Evolutionary conservation across 2,113 vertebrate species (phyloP), one percentile per base, ranked within the genome.

Genomic region (Cyprinodon brontotheroides): DNA sequence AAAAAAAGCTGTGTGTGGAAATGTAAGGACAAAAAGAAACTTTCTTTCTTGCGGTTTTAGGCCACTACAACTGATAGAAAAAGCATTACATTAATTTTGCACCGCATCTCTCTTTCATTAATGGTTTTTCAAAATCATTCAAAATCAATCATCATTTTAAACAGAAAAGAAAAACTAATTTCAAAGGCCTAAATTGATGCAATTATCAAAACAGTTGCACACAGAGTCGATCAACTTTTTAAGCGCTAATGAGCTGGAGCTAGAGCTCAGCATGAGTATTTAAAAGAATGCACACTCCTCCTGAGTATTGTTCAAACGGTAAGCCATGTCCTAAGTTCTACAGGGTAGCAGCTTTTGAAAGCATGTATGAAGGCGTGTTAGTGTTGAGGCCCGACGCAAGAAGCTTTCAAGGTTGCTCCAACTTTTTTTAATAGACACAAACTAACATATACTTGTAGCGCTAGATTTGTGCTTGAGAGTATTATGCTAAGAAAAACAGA

Each of bases 151-250:
- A 72, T 77, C 43, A 57, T 20, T 77, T 85, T 74, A 71, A 61
- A 40, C 62, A 70, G 47, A 79, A 41, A n/a, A 70, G 37, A 65
- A 50, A 36, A 36, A 61, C 45, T 4, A 77, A 74, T 86, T 81
- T 63, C 61, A 68, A 68, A 41, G 2, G 1, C 50, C 70, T 36
- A 62, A 75, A 77, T 83, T 68, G 65, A 65, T 50, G 68, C 37
- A 74, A 83, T 87, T 82, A 88, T 86, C 69, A 73, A 76, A 85
- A 80, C 80, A 74, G 80, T 76, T 76, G 69, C 63, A 6, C 20
- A 43, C 66, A 39, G 68, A 81, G 82, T 70, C 72, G 20, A 70
- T 83, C 80, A 63, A 67, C 74, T 68, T 80, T 75, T 65, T 4
- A n/a, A n/a, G n/a, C n/a, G 74, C 61, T 81, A 80, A 88, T 83